Evolutionary conservation across 2,888 invertebrate genomes (phyloP).

Genomic region (Spisula solida): DNA sequence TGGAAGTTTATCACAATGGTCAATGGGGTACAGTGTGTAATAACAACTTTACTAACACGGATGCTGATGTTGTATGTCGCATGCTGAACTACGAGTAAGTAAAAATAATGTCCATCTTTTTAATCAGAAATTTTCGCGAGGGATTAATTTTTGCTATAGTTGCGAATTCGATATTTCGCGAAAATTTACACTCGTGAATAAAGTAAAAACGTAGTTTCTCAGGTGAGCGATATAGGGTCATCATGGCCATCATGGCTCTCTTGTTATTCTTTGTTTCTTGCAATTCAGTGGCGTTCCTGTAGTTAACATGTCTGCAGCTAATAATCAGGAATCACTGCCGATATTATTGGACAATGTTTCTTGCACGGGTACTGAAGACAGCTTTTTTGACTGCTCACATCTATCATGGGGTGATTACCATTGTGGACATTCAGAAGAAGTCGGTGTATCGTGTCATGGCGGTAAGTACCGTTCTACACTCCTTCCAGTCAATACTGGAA

Average conservation of each 20-base stretch:
- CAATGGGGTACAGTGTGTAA: background rate
- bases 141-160: too few species aligned
- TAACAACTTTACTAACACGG: background rate
- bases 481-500: too few species aligned
- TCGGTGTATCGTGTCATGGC: slow-evolving; percentile 1
- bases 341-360: background rate
- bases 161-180: too few species aligned
- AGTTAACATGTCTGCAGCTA: background rate
- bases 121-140: too few species aligned
- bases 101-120: too few species aligned
- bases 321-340: background rate
- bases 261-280: too few species aligned
- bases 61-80: background rate
- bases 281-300: background rate
- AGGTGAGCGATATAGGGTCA: too few species aligned
- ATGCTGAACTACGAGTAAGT: slow-evolving; percentile 1
- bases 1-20: slow-evolving; percentile 1
- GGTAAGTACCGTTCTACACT: background rate
- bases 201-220: too few species aligned
- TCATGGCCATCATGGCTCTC: too few species aligned
- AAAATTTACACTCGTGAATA: too few species aligned
- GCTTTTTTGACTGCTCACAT: background rate
- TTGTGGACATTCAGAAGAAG: background rate
- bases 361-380: background rate
- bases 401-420: background rate